phyloP scores from a whole-genome alignment of 2,797 vertebrate species.

The Poecilia wingei region DNA sequence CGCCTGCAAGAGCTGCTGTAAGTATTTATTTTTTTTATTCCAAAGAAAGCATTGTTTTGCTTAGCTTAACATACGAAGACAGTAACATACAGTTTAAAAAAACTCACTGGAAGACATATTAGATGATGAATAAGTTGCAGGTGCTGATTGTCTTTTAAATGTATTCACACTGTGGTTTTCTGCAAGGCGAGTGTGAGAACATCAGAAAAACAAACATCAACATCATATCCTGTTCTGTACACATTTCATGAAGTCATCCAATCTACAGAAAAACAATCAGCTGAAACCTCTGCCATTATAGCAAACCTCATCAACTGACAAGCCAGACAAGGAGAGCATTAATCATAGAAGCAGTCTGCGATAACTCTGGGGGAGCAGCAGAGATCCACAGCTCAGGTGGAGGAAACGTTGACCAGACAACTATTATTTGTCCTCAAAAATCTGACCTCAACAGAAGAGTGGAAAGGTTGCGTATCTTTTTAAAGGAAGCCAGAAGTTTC shows the following conservation, averaged over 20 bases:
- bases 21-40: background rate
- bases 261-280: background rate
- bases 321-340: background rate
- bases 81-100: background rate
- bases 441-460: background rate
- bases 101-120: constrained; percentile 42
- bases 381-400: background rate
- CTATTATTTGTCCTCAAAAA: background rate
- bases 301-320: background rate
- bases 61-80: background rate
- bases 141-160: constrained; percentile 4
- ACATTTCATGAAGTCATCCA: background rate
- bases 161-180: background rate
- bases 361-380: background rate
- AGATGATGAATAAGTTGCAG: constrained; percentile 49
- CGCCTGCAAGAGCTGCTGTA: background rate
- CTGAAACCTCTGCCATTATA: background rate
- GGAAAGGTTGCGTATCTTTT: background rate
- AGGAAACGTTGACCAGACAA: background rate
- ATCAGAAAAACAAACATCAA: background rate
- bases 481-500: background rate
- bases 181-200: background rate
- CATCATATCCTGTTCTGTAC: background rate
- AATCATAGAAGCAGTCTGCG: too few relatives aligned
- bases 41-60: background rate